Percentiles rank a stretch among this genome's conserved stretches.
phyloP scores from a whole-genome alignment of 1,140 invertebrate species.

The Varroa destructor region DNA sequence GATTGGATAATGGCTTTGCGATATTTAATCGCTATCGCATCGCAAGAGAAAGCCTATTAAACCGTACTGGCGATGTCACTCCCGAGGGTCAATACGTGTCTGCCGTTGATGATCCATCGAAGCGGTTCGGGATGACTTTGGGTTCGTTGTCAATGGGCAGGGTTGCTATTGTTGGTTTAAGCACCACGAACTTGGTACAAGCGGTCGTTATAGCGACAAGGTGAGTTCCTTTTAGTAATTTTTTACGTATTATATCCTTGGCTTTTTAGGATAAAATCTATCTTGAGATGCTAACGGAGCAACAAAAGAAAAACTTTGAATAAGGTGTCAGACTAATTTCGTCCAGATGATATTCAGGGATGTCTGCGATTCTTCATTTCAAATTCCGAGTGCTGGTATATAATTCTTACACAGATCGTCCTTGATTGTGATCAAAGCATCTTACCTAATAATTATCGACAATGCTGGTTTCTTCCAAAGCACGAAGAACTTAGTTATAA shows the following conservation, averaged over 20 bases:
- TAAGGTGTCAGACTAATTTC: background rate
- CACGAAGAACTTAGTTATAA: no score
- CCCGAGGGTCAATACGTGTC: constrained; percentile 65
- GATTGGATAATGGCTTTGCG: constrained; percentile 78
- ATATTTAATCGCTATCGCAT: constrained; percentile 73
- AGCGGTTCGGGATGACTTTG: constrained; percentile 48
- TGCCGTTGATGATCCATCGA: constrained; percentile 35
- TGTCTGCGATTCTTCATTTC: no score
- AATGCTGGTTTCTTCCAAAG: no score
- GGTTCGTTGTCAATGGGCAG: constrained; percentile 72
- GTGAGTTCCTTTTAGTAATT: background rate
- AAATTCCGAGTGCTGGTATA: no score
- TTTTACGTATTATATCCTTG: background rate
- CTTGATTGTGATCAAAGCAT: no score
- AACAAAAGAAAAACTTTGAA: background rate
- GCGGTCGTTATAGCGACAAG: constrained; percentile 64
- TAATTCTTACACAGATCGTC: no score
- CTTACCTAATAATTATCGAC: no score
- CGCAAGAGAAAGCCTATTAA: constrained; percentile 63
- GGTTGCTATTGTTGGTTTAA: constrained; percentile 53
- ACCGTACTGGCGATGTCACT: constrained; percentile 72
- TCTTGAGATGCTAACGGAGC: no score
- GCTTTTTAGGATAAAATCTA: background rate
- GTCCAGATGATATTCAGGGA: background rate
- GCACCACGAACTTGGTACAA: constrained; percentile 52